Conservation (phyloP, 2,113 vertebrate species). For the Odontophorus gujanensis region DNA sequence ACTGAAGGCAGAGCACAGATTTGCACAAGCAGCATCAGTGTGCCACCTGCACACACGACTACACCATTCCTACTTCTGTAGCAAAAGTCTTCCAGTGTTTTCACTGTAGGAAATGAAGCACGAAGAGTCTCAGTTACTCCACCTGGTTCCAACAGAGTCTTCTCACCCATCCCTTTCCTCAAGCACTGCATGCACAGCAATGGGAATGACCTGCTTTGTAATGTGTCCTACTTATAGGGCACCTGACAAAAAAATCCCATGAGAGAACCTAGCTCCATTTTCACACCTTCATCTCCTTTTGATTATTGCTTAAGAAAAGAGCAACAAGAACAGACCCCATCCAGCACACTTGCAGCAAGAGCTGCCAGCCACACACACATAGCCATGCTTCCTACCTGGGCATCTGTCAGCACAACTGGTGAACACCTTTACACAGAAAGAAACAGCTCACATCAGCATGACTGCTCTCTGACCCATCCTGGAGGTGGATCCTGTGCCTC, state of each 20-base stretch:
- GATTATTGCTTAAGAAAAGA: background rate
- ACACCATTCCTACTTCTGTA: background rate
- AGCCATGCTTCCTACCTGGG: background rate
- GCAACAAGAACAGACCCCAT: accelerated
- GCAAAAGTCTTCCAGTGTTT: background rate
- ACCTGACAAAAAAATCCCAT: accelerated
- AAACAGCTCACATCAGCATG: background rate
- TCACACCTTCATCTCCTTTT: accelerated
- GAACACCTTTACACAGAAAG: background rate
- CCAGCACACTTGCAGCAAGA: background rate
- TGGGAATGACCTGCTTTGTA: background rate
- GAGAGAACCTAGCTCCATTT: background rate
- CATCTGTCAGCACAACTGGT: background rate
- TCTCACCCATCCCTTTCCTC: background rate
- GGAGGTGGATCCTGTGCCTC: background rate
- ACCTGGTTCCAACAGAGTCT: background rate
- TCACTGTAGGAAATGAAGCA: background rate
- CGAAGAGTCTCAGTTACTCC: background rate
- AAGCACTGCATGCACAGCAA: background rate
- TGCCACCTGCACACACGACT: background rate
- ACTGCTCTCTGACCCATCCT: background rate
- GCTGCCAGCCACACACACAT: background rate
- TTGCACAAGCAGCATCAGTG: background rate
- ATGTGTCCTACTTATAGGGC: background rate
- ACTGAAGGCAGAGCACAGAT: background rate